A percentile compares a stretch with the other conserved stretches of the same genome.
Conservation (phyloP, 2,113 vertebrate species). For the Gavialis gangeticus region DNA sequence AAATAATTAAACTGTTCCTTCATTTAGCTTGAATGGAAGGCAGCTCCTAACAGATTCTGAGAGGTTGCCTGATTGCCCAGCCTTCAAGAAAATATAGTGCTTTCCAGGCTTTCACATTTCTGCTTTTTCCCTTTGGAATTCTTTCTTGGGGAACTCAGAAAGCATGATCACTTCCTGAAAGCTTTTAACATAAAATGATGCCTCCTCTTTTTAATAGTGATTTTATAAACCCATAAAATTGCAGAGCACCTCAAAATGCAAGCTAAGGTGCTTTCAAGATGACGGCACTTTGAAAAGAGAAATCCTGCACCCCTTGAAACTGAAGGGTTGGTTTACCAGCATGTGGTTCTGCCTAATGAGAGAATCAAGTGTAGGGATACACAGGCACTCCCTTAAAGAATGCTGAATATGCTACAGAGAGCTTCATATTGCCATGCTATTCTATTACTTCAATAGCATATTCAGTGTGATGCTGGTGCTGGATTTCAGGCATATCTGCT, state of each 20-base stretch:
- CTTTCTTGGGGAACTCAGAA: neutral
- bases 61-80: neutral
- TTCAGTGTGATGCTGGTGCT: neutral
- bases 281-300: neutral
- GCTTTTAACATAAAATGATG: neutral
- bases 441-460: neutral
- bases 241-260: neutral
- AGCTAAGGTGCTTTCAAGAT: neutral
- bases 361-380: neutral
- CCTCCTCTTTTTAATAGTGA: neutral
- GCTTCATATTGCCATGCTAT: accelerated
- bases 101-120: no score
- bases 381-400: no score
- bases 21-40: neutral
- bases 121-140: accelerated
- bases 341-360: neutral
- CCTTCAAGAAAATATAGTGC: no score
- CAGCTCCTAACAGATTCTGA: neutral
- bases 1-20: neutral
- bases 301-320: neutral
- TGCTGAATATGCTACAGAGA: neutral
- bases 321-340: neutral
- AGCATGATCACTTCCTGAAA: neutral
- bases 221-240: neutral
- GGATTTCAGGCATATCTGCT: neutral